phyloP scores from a whole-genome alignment of 2,797 vertebrate genomes.

The Carduelis carduelis region DNA sequence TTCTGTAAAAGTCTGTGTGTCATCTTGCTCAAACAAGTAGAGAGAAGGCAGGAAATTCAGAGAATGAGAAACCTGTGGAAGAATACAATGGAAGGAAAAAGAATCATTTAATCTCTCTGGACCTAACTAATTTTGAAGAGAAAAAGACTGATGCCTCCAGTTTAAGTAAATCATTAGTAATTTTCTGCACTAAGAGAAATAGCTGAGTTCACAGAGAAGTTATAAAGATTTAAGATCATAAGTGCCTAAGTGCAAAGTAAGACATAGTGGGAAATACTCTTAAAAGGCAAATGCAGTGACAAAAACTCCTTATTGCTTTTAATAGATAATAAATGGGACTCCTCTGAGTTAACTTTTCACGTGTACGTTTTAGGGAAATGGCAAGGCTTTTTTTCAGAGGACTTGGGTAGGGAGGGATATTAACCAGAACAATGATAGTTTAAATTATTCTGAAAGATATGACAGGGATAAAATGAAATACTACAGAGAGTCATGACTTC shows the following conservation, averaged over 20 bases:
- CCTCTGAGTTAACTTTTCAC: slow-evolving; percentile 29
- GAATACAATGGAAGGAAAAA: neutral
- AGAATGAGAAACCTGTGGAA: neutral
- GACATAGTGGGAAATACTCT: slow-evolving; percentile 3
- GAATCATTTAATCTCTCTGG: neutral
- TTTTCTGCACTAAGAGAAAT: slow-evolving; percentile 44
- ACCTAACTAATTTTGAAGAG: slow-evolving; percentile 18
- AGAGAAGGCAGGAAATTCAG: neutral
- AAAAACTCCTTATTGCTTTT: slow-evolving; percentile 32
- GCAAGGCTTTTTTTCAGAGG: slow-evolving; percentile 4
- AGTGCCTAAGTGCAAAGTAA: slow-evolving; percentile 17
- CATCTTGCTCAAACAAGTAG: neutral
- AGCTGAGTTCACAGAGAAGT: slow-evolving; percentile 48
- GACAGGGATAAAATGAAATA: neutral
- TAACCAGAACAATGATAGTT: neutral
- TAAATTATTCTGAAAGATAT: neutral
- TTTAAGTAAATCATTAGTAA: slow-evolving; percentile 59
- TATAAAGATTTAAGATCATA: slow-evolving; percentile 51
- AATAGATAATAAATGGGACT: slow-evolving; percentile 41
- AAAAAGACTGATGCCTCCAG: slow-evolving; percentile 9
- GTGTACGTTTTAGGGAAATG: slow-evolving; percentile 27
- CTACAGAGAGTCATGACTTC: neutral
- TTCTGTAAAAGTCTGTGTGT: slow-evolving; percentile 6
- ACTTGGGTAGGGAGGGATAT: neutral
- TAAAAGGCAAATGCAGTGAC: slow-evolving; percentile 30